Evolutionary conservation across 2,888 invertebrate species (phyloP).

Genomic region (Silvanus unidentatus): DNA sequence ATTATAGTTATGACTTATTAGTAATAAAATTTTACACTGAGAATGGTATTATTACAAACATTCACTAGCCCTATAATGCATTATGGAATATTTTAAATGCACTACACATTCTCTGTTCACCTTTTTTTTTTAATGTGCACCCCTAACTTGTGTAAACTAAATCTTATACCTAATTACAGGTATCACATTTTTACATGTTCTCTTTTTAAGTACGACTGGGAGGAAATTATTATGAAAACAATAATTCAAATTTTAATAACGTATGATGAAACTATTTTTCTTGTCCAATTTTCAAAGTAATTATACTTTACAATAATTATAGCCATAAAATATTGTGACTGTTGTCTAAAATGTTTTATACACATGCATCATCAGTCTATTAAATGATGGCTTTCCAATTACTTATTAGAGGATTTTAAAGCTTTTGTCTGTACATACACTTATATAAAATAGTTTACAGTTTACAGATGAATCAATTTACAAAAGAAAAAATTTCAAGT

Average conservation of each 20-base stretch:
- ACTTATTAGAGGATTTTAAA: not conserved
- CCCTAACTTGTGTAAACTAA: conserved; percentile 22
- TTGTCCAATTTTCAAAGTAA: not conserved
- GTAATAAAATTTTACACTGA: conserved; percentile 38
- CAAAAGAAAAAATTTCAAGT: no score
- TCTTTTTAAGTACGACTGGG: conserved; percentile 11
- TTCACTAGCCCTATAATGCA: conserved; percentile 46
- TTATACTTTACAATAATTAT: not conserved
- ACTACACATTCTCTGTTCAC: conserved; percentile 28
- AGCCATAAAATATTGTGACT: no score
- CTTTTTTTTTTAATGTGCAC: conserved; percentile 20
- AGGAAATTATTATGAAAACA: conserved; percentile 4
- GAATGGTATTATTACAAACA: conserved; percentile 43
- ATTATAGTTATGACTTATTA: conserved; percentile 34
- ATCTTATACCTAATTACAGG: conserved; percentile 37
- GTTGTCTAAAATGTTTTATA: not conserved
- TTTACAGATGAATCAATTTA: no score
- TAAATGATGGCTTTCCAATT: not conserved
- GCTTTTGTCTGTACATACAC: conserved; percentile 1
- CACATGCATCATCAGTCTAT: conserved; percentile 1
- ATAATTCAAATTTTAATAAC: not conserved
- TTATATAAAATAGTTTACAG: no score
- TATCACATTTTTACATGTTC: conserved; percentile 33
- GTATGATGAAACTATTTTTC: not conserved
- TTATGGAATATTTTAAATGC: conserved; percentile 44